Evolutionary conservation across 1,140 invertebrate genomes (phyloP).

Genomic region (Galleria mellonella): DNA sequence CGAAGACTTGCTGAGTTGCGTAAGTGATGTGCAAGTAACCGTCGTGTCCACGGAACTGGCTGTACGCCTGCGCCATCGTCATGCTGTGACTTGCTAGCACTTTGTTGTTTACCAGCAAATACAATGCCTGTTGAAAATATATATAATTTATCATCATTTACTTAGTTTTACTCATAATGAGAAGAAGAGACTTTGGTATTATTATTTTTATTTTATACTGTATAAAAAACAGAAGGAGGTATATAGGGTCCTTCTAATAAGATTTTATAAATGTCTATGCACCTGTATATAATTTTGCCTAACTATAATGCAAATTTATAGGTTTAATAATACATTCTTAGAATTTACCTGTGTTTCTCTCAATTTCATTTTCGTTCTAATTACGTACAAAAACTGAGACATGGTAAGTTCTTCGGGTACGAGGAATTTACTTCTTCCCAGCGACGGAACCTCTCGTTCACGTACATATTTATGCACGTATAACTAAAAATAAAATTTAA

Average conservation of each 20-base stretch:
- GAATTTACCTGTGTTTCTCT: conserved; percentile 51
- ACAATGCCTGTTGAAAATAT: conserved; percentile 78
- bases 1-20: conserved; percentile 90
- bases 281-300: no score
- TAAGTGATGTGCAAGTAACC: conserved; percentile 90
- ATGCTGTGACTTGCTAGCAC: conserved; percentile 84
- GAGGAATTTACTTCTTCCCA: conserved; percentile 84
- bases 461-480: conserved; percentile 81
- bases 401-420: conserved; percentile 85
- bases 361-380: conserved; percentile 62
- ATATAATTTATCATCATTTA: no score
- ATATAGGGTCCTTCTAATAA: no score
- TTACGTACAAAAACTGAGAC: conserved; percentile 79
- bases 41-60: conserved; percentile 82
- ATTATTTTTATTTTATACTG: no score
- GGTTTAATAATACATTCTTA: no score
- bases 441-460: conserved; percentile 78
- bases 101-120: conserved; percentile 85
- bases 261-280: no score
- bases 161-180: no score
- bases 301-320: no score
- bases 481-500: conserved; percentile 71
- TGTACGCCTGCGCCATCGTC: conserved; percentile 86
- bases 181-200: no score
- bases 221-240: no score